phyloP scores from a whole-genome alignment of 1,140 invertebrate genomes.

The Neelides sp. region DNA sequence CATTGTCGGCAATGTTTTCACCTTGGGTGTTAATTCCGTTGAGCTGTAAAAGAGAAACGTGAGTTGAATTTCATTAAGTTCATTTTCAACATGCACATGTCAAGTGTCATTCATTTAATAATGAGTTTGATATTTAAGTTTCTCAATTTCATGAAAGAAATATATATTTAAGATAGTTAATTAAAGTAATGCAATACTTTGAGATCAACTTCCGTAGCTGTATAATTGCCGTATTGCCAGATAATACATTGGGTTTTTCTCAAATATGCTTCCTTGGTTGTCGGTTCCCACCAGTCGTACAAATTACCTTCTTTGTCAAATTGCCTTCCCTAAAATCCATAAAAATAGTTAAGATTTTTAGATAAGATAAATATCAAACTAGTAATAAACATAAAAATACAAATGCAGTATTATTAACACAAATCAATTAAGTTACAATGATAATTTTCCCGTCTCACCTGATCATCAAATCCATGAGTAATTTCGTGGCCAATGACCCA shows the following conservation, averaged over 20 bases:
- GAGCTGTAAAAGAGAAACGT: slow-evolving; percentile 43
- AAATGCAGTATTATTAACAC: not conserved
- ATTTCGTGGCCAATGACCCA: slow-evolving; percentile 54
- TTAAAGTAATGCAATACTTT: too few species aligned
- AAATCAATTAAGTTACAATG: not conserved
- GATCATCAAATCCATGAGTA: slow-evolving; percentile 51
- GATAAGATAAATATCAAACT: not conserved
- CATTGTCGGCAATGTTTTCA: slow-evolving; percentile 84
- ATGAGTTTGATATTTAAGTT: not conserved
- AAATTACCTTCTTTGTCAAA: slow-evolving; percentile 81
- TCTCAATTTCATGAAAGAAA: not conserved
- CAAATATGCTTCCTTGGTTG: slow-evolving; percentile 60
- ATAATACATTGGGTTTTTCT: slow-evolving; percentile 71
- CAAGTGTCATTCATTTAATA: slow-evolving; percentile 18
- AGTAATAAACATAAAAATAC: slow-evolving; percentile 2
- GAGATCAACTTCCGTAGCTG: slow-evolving; percentile 50
- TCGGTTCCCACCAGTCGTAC: slow-evolving; percentile 67
- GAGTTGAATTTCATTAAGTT: too few species aligned
- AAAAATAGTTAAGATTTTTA: not conserved
- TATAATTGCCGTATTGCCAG: slow-evolving; percentile 74
- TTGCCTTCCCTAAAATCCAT: slow-evolving; percentile 51
- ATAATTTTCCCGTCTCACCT: slow-evolving; percentile 28
- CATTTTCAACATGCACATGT: slow-evolving; percentile 8
- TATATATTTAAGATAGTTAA: slow-evolving; percentile 38
- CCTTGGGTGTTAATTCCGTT: slow-evolving; percentile 78